Evolutionary conservation across 2,888 invertebrate genomes (phyloP), one percentile per base, ranked within the genome.

Genomic region (Sabatieria punctata): DNA sequence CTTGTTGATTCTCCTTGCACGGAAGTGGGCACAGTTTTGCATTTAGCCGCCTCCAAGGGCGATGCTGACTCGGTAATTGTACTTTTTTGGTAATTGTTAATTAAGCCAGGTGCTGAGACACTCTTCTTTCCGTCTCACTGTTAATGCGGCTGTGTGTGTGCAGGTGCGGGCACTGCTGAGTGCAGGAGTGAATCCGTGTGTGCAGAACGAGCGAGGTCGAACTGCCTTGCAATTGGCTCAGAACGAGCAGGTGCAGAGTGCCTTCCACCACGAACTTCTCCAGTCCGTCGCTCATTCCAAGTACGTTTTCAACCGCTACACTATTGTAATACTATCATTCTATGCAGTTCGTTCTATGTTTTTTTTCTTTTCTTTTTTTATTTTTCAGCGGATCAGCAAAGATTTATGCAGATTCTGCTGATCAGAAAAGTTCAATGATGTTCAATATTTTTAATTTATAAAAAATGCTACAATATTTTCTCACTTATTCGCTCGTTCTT

Each of bases 241-340:
- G 3, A 60, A 67, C 1, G 69, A 73, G 38, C 64, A 66, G 41
- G 73, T 76, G 54, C 67, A 68, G 38, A 69, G 70, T 43, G 74
- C 75, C 40, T 77, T 73, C 58, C 70, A 74, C 15, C 75, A 77
- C 52, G 75, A 77, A 57, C 64, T 77, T 25, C 64, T 77, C 19
- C 71, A 75, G 56, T 74, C 75, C 19, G 73, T 75, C 46, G 76
- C 76, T 23, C 73, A 73, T 55, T 74, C 74, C 13, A 75, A 76
- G 77, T 77, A 65, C 64, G 30, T 8, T 30, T n/a, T n/a, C n/a
- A n/a, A n/a, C n/a, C n/a, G n/a, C n/a, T n/a, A n/a, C n/a, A n/a
- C n/a, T n/a, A n/a, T n/a, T n/a, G n/a, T n/a, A n/a, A n/a, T n/a
- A n/a, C n/a, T n/a, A n/a, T n/a, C n/a, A n/a, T n/a, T n/a, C n/a